These are phyloP conservation scores for Oreotrochilus melanogaster DNA, from an alignment of 2,113 vertebrate genomes.

Conservation along the genomic window DNA sequence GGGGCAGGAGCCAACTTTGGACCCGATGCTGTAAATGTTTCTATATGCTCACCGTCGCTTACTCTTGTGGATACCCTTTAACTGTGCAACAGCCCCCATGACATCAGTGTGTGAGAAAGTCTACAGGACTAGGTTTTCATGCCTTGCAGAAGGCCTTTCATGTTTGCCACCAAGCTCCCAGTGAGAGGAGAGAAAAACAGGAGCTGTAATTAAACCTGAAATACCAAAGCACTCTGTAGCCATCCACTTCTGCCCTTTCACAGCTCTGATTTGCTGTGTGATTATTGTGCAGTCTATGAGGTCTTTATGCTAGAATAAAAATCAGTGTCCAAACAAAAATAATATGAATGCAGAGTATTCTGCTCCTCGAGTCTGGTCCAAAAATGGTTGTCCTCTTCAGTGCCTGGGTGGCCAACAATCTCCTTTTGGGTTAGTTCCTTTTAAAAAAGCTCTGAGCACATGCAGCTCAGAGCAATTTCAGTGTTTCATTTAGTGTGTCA, in stretches of 20 bases:
- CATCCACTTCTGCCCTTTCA: background rate
- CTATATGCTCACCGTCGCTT: background rate
- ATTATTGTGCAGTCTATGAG: background rate
- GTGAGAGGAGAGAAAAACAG: background rate
- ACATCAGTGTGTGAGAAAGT: background rate
- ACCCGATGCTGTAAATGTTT: background rate
- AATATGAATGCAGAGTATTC: background rate
- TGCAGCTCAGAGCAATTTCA: background rate
- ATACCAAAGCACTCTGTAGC: background rate
- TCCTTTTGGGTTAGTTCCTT: background rate
- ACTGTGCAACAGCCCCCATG: background rate
- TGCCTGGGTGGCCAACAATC: background rate
- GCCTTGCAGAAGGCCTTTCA: conserved; percentile 9
- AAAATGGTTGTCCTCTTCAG: background rate
- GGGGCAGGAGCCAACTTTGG: background rate
- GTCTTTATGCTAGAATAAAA: background rate
- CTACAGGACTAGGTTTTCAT: background rate
- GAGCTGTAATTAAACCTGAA: background rate
- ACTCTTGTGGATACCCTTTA: background rate
- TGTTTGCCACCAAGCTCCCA: background rate
- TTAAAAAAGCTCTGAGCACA: background rate
- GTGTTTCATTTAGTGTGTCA: background rate
- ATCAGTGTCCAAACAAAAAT: background rate
- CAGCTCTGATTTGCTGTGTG: background rate
- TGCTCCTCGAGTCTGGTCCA: background rate